Evolutionary conservation across 2,888 invertebrate genomes (phyloP).

Genomic region (Altica lythri): DNA sequence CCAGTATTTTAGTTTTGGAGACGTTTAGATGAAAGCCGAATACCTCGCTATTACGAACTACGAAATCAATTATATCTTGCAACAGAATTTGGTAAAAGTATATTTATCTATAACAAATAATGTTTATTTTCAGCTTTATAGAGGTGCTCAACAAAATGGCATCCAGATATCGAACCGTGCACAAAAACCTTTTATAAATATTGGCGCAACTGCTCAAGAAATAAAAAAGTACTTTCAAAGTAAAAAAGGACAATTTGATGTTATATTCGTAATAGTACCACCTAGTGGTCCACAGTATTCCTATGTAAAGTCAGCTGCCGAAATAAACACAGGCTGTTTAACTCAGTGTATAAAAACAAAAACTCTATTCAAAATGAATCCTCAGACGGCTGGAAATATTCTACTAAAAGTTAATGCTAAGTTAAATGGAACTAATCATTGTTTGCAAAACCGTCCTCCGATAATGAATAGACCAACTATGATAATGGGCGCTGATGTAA

Average conservation of each 20-base stretch:
- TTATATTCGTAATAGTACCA: constrained; percentile 69
- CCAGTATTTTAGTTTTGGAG: too few species aligned
- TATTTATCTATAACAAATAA: neutral
- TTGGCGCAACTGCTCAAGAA: constrained; percentile 8
- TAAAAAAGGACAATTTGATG: constrained; percentile 50
- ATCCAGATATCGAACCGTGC: constrained; percentile 29
- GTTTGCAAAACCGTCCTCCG: constrained; percentile 34
- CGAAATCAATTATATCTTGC: too few species aligned
- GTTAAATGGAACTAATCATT: constrained; percentile 80
- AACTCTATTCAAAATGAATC: constrained; percentile 62
- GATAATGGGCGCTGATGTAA: constrained; percentile 83
- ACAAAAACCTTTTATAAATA: constrained; percentile 28
- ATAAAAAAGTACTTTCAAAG: constrained; percentile 12
- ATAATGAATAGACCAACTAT: constrained; percentile 60
- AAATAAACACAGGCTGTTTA: constrained; percentile 65
- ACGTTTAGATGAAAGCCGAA: too few species aligned
- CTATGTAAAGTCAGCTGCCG: constrained; percentile 71
- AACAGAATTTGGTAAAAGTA: neutral
- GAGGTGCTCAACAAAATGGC: constrained; percentile 25
- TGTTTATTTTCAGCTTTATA: constrained; percentile 30
- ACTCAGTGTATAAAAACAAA: constrained; percentile 73
- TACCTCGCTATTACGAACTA: too few species aligned
- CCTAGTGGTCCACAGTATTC: constrained; percentile 49
- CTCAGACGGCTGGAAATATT: constrained; percentile 71
- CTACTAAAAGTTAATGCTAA: constrained; percentile 78